A percentile compares a stretch with the other conserved stretches of the same genome.
Evolutionary conservation across 2,113 vertebrate genomes (phyloP).

Genomic region (Zapus hudsonius): DNA sequence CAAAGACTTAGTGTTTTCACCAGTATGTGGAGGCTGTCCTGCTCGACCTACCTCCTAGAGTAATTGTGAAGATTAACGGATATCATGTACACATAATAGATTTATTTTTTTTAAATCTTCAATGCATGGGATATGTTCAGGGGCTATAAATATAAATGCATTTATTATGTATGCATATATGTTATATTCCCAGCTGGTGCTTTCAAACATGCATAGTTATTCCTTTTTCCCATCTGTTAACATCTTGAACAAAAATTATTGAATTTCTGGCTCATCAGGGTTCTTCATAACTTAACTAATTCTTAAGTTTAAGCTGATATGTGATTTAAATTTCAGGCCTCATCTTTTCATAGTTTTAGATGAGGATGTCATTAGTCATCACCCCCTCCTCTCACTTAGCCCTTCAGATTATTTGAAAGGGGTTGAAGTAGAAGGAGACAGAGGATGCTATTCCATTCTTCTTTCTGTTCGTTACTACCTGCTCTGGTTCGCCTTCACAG

Average conservation of each 20-base stretch:
- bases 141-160: not conserved
- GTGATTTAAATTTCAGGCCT: not conserved
- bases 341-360: not conserved
- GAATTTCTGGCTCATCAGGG: not conserved
- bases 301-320: not conserved
- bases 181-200: not conserved
- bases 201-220: not conserved
- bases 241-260: not conserved
- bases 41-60: not conserved
- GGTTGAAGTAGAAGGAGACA: no score
- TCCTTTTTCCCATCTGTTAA: not conserved
- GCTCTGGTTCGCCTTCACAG: no score
- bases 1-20: not conserved
- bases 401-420: no score
- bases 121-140: not conserved
- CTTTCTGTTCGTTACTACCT: no score
- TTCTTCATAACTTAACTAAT: not conserved
- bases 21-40: not conserved
- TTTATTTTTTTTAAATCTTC: not conserved
- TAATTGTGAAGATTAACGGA: not conserved
- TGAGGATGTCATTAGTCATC: not conserved
- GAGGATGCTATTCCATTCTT: no score
- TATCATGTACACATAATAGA: not conserved
- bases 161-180: not conserved
- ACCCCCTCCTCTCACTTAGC: not conserved